phyloP scores from a whole-genome alignment of 2,113 vertebrate species.

The Dendrocopos noguchii region DNA sequence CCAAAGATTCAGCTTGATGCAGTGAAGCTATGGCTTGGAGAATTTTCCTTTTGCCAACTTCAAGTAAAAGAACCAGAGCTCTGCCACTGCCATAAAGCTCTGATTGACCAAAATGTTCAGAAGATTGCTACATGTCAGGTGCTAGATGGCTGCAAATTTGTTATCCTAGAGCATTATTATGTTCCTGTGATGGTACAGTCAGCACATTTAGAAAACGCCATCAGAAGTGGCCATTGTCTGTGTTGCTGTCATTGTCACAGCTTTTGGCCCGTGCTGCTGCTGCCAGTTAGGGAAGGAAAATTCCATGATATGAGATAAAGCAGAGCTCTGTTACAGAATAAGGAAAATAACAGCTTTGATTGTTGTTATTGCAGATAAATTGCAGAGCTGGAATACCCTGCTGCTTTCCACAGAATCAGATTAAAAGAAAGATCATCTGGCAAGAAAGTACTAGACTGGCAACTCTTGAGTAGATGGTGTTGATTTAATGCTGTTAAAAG shows the following conservation, averaged over 20 bases:
- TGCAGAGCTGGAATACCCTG: not conserved
- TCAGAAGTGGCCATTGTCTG: not conserved
- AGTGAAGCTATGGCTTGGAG: not conserved
- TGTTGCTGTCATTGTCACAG: not conserved
- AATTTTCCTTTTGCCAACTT: not conserved
- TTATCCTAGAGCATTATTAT: not conserved
- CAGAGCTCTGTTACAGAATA: constrained; percentile 3
- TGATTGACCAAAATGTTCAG: not conserved
- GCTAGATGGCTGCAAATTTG: not conserved
- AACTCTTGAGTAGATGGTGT: constrained; percentile 14
- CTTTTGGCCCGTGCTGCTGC: not conserved
- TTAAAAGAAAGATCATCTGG: constrained; percentile 51
- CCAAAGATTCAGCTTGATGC: not conserved
- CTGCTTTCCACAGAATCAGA: constrained; percentile 42
- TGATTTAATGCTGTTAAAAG: constrained; percentile 55
- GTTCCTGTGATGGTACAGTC: not conserved
- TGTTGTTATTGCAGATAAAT: constrained; percentile 26
- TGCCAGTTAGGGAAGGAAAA: constrained; percentile 14
- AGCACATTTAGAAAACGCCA: not conserved
- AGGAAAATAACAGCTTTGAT: constrained; percentile 11
- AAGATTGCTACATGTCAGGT: not conserved
- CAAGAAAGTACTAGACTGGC: constrained; percentile 21
- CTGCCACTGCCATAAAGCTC: not conserved
- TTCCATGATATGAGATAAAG: not conserved
- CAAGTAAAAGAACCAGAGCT: not conserved